Evolutionary conservation across 2,888 invertebrate species (phyloP), one percentile per base, ranked within the genome.

Genomic region (Zygogramma bicolorata): DNA sequence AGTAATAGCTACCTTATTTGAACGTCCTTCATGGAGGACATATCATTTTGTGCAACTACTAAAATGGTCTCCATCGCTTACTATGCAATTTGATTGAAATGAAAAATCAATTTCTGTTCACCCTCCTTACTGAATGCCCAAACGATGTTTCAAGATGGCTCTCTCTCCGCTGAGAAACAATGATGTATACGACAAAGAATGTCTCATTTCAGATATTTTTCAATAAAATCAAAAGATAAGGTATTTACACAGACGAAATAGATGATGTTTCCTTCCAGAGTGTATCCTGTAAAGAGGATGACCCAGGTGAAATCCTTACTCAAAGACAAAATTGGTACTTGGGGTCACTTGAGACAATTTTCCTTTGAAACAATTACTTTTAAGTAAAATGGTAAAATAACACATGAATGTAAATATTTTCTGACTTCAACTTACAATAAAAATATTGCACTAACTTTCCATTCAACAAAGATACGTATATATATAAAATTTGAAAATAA

Each of bases 61-160:
- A 70, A 68, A 69, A 49, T 65, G 76, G 84, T 84, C 84, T 84
- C 83, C 83, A 82, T 81, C 81, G 84, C 83, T 83, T 81, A 84
- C 79, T 53, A 68, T 73, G 58, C 38, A 46, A 49, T 42, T 38
- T 42, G 18, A 6, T 34, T 34, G 34, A 31, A 34, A 34, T n/a
- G 10, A 31, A 60, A 15, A 60, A 60, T 22, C 0, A 38, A 40
- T 61, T 22, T 20, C n/a, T 42, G 42, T 27, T 62, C 62, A 62
- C 62, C 27, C 62, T 62, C 62, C 42, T 62, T 42, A 25, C 25
- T 42, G 62, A 46, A 62, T 27, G 42, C 2, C 38, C 61, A 61
- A 22, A 40, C 38, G 38, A 46, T 20, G 20, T 46, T 46, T 18
- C 10, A 18, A 8, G 46, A 8, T 6, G 25, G 6, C 25, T 53